phyloP scores from a whole-genome alignment of 1,140 invertebrate genomes.

The Manduca sexta region DNA sequence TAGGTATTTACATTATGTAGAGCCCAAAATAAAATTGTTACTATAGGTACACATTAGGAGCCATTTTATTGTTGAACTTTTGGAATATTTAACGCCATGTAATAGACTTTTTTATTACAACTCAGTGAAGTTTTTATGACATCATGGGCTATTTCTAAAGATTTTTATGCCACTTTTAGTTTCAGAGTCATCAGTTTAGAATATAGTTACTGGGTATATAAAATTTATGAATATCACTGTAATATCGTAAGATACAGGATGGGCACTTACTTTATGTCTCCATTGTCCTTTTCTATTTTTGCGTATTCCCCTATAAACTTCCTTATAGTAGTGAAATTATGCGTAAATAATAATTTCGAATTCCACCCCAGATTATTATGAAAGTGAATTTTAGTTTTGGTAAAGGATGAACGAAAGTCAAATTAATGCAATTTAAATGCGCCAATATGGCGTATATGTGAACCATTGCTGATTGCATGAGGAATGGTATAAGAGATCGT shows the following conservation, averaged over 20 bases:
- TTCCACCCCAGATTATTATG: no score
- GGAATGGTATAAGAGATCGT: no score
- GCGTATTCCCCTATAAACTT: no score
- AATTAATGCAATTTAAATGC: no score
- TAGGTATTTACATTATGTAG: background rate
- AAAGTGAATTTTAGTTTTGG: no score
- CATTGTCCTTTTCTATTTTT: background rate
- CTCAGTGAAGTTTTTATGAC: conserved; percentile 45
- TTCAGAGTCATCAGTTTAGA: conserved; percentile 34
- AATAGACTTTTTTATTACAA: conserved; percentile 41
- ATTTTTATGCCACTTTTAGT: conserved; percentile 44
- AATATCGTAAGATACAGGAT: conserved; percentile 9
- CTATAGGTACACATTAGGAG: conserved; percentile 30
- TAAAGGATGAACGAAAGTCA: no score
- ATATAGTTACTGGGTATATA: conserved; percentile 26
- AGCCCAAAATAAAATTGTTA: no score
- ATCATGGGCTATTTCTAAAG: conserved; percentile 35
- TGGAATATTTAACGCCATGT: conserved; percentile 41
- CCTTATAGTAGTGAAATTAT: no score
- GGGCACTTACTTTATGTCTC: background rate
- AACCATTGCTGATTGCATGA: no score
- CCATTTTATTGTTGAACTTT: conserved; percentile 49
- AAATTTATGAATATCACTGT: conserved; percentile 17
- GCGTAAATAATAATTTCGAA: no score
- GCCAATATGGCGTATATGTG: no score